Conservation (phyloP, 2,888 invertebrate species). For the Nomada hirtipes region DNA sequence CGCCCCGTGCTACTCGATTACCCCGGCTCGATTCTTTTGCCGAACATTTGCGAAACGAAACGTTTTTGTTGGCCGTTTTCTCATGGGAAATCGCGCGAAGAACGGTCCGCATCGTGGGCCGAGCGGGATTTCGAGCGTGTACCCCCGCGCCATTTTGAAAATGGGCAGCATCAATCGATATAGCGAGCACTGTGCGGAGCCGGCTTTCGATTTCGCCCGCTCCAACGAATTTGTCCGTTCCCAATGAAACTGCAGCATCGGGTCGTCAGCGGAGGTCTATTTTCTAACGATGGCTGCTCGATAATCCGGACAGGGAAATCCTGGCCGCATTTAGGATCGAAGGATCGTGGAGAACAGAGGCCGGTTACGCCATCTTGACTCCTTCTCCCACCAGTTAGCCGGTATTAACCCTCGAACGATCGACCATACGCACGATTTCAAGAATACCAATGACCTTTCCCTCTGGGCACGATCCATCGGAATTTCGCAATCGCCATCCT, state of each 20-base stretch:
- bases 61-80: not conserved
- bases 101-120: constrained; percentile 12
- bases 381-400: constrained; percentile 63
- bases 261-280: not conserved
- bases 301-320: not conserved
- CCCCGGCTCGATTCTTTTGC: not conserved
- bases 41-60: not conserved
- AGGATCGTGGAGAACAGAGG: constrained; percentile 61
- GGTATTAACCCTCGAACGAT: constrained; percentile 68
- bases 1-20: not conserved
- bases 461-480: constrained; percentile 38
- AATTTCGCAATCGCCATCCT: constrained; percentile 44
- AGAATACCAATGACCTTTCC: constrained; percentile 66
- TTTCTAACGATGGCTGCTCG: not conserved
- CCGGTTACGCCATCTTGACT: constrained; percentile 78
- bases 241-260: not conserved
- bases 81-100: not conserved
- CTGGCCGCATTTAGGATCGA: constrained; percentile 42
- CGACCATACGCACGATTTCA: constrained; percentile 62
- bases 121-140: constrained; percentile 65
- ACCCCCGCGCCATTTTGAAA: constrained; percentile 82
- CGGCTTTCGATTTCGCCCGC: constrained; percentile 47
- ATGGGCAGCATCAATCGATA: constrained; percentile 80
- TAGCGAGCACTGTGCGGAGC: constrained; percentile 74
- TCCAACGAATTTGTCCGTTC: constrained; percentile 11